Evolutionary conservation across 2,888 invertebrate species (phyloP).

Genomic region (Clistopyga incitator): DNA sequence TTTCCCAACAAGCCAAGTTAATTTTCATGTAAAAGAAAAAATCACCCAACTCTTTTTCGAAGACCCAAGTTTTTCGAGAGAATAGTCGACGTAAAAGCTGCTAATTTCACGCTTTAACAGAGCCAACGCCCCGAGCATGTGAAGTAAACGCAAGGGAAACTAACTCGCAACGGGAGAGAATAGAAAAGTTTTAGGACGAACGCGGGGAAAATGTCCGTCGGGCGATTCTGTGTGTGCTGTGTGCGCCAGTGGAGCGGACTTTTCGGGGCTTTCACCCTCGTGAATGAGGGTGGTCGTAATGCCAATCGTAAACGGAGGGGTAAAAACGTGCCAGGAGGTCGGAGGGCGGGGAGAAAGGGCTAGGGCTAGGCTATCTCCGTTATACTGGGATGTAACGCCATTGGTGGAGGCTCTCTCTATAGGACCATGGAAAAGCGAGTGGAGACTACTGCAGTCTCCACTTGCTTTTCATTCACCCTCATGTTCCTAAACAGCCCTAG

Average conservation of each 20-base stretch:
- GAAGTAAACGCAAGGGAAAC: slow-evolving; percentile 15
- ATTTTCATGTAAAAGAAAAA: neutral
- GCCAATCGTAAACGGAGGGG: slow-evolving; percentile 60
- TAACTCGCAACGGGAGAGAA: slow-evolving; percentile 19
- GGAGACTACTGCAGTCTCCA: neutral
- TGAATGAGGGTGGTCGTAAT: slow-evolving; percentile 41
- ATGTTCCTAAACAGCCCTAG: slow-evolving; percentile 65
- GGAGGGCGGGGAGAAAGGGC: no score
- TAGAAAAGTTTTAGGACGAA: slow-evolving; percentile 45
- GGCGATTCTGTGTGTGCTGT: slow-evolving; percentile 23
- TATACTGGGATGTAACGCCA: slow-evolving; percentile 29
- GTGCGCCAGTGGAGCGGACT: slow-evolving; percentile 12
- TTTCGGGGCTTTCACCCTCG: slow-evolving; percentile 41
- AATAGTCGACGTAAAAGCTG: slow-evolving; percentile 20
- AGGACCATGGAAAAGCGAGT: no score
- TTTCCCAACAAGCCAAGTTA: neutral
- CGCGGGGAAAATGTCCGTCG: slow-evolving; percentile 63
- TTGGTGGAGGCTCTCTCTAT: neutral
- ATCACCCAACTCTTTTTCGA: neutral
- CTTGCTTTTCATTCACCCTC: slow-evolving; percentile 32
- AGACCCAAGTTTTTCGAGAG: neutral
- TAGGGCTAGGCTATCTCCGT: neutral
- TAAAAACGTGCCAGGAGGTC: slow-evolving; percentile 45
- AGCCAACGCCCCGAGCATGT: slow-evolving; percentile 33
- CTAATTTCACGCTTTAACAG: slow-evolving; percentile 72